These are phyloP conservation scores for Anseranas semipalmata DNA, from an alignment of 2,113 vertebrate species.

Conservation along the genomic window DNA sequence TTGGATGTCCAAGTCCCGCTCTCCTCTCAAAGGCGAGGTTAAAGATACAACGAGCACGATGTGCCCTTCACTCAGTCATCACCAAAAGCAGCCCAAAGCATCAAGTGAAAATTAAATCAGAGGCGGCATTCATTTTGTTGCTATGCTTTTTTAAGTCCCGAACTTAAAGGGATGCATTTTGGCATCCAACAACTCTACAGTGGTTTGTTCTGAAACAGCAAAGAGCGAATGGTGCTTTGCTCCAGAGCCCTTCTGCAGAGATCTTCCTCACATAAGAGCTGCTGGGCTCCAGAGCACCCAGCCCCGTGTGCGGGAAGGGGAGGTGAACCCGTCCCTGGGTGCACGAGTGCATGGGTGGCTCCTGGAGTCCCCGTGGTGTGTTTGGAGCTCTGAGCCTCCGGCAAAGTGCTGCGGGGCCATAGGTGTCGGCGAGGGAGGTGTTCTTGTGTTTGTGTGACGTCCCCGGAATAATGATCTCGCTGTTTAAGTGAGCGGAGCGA, in stretches of 20 bases:
- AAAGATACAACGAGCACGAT: neutral
- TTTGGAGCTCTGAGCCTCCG: neutral
- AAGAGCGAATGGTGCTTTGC: neutral
- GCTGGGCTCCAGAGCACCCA: neutral
- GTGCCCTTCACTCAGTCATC: neutral
- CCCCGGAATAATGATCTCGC: slow-evolving; percentile 59
- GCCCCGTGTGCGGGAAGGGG: rapidly evolving
- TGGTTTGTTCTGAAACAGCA: neutral
- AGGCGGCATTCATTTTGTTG: rapidly evolving
- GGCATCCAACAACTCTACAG: neutral
- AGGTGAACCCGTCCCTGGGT: rapidly evolving
- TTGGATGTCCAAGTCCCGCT: neutral
- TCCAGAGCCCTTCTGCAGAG: neutral
- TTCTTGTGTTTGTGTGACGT: slow-evolving; percentile 56
- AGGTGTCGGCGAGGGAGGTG: slow-evolving; percentile 41
- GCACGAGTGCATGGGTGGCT: slow-evolving; percentile 16
- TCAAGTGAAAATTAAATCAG: neutral
- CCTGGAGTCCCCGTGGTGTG: neutral
- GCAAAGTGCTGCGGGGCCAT: neutral
- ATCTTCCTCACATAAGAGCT: neutral
- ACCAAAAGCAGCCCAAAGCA: neutral
- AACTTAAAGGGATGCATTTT: neutral
- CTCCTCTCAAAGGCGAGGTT: neutral
- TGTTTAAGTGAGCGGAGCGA: slow-evolving; percentile 59
- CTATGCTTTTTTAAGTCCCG: neutral